Conservation (phyloP, 2,797 vertebrate species). For the Galagoides demidoff region DNA sequence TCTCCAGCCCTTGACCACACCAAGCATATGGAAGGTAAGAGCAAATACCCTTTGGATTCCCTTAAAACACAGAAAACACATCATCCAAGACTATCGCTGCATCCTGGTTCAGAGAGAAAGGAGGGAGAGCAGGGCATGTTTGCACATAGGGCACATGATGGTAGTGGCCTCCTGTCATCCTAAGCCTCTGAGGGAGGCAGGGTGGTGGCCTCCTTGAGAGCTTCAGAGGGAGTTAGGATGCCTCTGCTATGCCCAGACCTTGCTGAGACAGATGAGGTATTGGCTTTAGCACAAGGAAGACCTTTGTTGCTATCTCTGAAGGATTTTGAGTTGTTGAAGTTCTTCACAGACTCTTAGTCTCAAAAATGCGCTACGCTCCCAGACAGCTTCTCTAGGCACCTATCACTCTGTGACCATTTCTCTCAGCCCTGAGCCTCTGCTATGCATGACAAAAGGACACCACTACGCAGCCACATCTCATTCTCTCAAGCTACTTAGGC, state of each 20-base stretch:
- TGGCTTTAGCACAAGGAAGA: neutral
- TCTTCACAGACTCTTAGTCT: neutral
- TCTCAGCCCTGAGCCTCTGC: neutral
- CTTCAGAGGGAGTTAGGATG: neutral
- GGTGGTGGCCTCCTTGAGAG: neutral
- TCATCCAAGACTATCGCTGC: neutral
- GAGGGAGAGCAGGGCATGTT: neutral
- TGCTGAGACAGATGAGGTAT: neutral
- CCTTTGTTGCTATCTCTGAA: neutral
- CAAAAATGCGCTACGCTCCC: neutral
- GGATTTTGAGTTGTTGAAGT: neutral
- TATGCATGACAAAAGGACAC: neutral
- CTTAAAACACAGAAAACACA: neutral
- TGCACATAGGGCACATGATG: rapidly evolving
- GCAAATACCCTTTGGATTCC: neutral
- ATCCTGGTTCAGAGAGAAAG: rapidly evolving
- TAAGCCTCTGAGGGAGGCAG: neutral
- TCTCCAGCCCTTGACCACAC: neutral
- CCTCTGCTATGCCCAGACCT: neutral
- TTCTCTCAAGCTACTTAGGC: neutral
- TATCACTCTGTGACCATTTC: neutral
- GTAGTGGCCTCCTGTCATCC: neutral
- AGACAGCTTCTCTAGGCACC: neutral
- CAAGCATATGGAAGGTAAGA: neutral
- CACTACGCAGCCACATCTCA: too few relatives aligned